Conservation (phyloP, 2,888 invertebrate species). For the Tanytarsus gracilentus region DNA sequence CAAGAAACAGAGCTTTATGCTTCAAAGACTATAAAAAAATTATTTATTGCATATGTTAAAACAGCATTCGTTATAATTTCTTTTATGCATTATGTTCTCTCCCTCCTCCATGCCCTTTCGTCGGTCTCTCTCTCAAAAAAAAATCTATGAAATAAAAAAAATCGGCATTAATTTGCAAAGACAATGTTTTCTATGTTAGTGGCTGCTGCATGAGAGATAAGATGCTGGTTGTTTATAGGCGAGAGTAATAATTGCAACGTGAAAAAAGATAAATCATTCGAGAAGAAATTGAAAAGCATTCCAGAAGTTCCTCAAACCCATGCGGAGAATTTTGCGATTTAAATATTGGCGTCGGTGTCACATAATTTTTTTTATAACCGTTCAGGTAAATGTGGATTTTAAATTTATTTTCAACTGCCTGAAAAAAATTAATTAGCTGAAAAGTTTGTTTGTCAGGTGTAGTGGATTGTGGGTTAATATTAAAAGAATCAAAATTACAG, state of each 20-base stretch:
- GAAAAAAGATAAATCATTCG: not conserved
- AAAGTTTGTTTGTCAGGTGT: too few relatives aligned
- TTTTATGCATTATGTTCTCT: slow-evolving; percentile 14
- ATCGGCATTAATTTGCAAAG: slow-evolving; percentile 22
- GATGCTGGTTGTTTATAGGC: not conserved
- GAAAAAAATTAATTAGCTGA: too few relatives aligned
- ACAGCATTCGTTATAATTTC: slow-evolving; percentile 23
- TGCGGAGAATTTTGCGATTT: too few relatives aligned
- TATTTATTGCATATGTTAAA: slow-evolving; percentile 23
- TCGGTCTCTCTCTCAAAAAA: not conserved
- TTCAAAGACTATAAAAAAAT: slow-evolving; percentile 19
- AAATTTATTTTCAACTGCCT: too few relatives aligned
- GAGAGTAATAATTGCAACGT: not conserved
- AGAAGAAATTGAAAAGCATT: too few relatives aligned
- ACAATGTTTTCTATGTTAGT: slow-evolving; percentile 9
- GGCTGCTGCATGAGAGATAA: too few relatives aligned
- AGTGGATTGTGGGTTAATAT: too few relatives aligned
- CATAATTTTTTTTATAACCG: too few relatives aligned
- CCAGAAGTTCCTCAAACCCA: too few relatives aligned
- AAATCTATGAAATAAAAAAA: not conserved
- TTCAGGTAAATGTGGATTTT: too few relatives aligned
- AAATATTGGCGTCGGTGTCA: too few relatives aligned
- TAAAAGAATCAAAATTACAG: too few relatives aligned
- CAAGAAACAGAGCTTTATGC: not conserved
- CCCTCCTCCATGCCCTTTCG: not conserved